phyloP scores from a whole-genome alignment of 2,888 invertebrate species.

The Ectemnius continuus region DNA sequence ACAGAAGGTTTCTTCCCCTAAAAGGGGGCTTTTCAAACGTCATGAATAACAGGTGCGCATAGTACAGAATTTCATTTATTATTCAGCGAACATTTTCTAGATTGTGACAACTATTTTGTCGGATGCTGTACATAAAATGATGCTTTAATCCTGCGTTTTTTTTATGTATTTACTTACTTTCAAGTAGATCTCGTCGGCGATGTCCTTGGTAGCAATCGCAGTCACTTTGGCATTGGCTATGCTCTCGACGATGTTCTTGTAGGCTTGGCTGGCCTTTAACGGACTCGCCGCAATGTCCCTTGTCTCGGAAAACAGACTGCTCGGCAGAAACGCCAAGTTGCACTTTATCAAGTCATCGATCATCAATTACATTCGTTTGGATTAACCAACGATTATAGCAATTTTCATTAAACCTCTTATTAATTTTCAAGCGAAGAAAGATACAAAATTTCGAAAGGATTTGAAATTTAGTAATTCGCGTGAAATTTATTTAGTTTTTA shows the following conservation, averaged over 20 bases:
- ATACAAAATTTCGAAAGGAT: not conserved
- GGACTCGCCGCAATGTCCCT: slow-evolving; percentile 82
- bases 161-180: slow-evolving; percentile 65
- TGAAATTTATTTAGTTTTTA: not conserved
- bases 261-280: slow-evolving; percentile 82
- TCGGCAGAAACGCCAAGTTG: slow-evolving; percentile 57
- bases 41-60: too few species aligned
- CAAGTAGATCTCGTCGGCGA: slow-evolving; percentile 78
- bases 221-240: slow-evolving; percentile 84
- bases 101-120: too few species aligned
- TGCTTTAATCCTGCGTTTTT: too few species aligned
- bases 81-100: too few species aligned
- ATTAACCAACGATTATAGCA: slow-evolving; percentile 27
- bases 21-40: too few species aligned
- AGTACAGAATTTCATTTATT: too few species aligned
- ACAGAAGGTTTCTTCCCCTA: too few species aligned
- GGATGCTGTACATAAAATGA: too few species aligned
- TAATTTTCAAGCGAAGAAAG: not conserved
- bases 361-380: slow-evolving; percentile 39
- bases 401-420: not conserved
- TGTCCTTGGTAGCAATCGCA: slow-evolving; percentile 81
- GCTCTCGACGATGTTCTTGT: slow-evolving; percentile 87
- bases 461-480: too few species aligned
- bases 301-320: slow-evolving; percentile 83
- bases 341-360: slow-evolving; percentile 55